Conservation (phyloP, 2,113 vertebrate species). For the Narcine bancroftii region DNA sequence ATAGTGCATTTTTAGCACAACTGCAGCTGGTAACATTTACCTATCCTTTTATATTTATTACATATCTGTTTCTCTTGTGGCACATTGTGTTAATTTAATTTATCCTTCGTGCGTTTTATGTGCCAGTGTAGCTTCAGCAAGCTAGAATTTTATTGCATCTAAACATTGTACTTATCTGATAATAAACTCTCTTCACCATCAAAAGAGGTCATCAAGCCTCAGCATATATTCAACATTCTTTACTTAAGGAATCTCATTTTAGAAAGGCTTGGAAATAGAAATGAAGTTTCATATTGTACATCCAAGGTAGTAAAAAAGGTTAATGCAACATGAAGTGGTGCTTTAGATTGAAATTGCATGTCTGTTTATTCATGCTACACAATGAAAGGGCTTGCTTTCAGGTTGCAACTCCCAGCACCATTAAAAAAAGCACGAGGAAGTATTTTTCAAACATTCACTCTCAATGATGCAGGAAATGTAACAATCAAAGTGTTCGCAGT, state of each 20-base stretch:
- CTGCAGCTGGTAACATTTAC: no score
- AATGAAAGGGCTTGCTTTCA: neutral
- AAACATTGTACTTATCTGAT: no score
- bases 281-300: neutral
- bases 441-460: neutral
- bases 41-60: no score
- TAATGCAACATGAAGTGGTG: neutral
- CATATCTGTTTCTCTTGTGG: no score
- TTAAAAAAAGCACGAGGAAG: neutral
- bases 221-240: neutral
- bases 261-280: neutral
- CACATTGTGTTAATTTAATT: no score
- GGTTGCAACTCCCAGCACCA: neutral
- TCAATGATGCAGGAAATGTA: neutral
- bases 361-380: neutral
- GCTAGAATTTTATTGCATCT: no score
- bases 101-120: no score
- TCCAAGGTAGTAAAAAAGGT: neutral
- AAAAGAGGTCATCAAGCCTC: no score
- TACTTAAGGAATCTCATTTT: neutral
- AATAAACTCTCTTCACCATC: no score
- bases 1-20: no score
- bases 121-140: no score
- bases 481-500: neutral
- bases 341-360: neutral